phyloP scores from a whole-genome alignment of 2,888 invertebrate species.

The Alloscopus bannaensis region DNA sequence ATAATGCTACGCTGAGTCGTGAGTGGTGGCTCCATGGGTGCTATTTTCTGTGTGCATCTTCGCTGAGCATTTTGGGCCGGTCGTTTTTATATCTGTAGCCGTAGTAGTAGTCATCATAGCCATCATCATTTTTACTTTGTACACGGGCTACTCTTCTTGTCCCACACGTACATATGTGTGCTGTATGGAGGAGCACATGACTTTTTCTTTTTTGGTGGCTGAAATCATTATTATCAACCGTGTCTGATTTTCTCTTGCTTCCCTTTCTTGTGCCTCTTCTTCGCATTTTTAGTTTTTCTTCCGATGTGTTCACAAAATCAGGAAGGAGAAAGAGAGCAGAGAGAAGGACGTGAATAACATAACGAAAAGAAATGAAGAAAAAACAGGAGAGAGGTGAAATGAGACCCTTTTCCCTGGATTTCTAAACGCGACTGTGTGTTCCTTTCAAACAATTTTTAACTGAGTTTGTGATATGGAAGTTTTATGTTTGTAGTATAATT shows the following conservation, averaged over 20 bases:
- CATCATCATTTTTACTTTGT: slow-evolving; percentile 19
- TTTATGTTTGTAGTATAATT: no score
- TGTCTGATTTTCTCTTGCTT: slow-evolving; percentile 31
- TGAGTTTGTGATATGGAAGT: no score
- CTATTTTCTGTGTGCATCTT: not conserved
- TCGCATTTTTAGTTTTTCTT: not conserved
- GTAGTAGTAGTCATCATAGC: not conserved
- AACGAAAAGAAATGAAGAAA: slow-evolving; percentile 2
- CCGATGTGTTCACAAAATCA: slow-evolving; percentile 1
- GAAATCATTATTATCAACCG: slow-evolving; percentile 59
- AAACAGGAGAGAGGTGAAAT: no score
- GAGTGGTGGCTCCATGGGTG: slow-evolving; percentile 22
- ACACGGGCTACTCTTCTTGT: slow-evolving; percentile 1
- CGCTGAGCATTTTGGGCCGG: not conserved
- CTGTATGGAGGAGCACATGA: not conserved
- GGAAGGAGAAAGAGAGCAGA: not conserved
- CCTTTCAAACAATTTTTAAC: no score
- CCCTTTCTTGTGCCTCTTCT: not conserved
- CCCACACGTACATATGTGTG: not conserved
- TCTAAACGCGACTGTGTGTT: no score
- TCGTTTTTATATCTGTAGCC: slow-evolving; percentile 26
- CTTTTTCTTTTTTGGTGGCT: slow-evolving; percentile 5
- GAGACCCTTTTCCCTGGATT: no score
- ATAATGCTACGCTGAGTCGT: slow-evolving; percentile 10
- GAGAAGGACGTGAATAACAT: slow-evolving; percentile 41